A percentile compares a stretch with the other conserved stretches of the same genome.
phyloP scores from a whole-genome alignment of 2,797 vertebrate species.

The Hydrocynus forskahlii region DNA sequence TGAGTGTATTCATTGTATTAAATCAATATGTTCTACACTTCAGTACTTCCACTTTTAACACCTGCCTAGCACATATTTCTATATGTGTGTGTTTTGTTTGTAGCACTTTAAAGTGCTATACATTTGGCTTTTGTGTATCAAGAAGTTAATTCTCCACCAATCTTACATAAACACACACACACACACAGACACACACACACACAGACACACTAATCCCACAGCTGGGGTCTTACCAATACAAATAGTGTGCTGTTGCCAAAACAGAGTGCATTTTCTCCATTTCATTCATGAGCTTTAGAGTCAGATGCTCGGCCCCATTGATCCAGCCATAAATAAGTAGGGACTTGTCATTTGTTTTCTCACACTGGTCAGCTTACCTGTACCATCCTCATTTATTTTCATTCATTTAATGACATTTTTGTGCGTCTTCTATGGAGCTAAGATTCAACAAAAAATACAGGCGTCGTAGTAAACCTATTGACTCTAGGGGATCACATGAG shows the following conservation, averaged over 20 bases:
- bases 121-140: background rate
- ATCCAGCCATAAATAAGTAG: background rate
- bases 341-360: background rate
- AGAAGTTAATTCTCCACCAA: background rate
- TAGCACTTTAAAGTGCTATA: no score
- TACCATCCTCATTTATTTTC: background rate
- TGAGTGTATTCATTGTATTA: no score
- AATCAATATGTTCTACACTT: no score
- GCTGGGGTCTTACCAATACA: background rate
- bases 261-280: no score
- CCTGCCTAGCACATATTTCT: no score
- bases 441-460: background rate
- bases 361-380: background rate
- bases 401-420: background rate
- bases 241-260: no score
- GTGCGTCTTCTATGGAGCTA: no score
- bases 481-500: background rate
- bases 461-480: background rate
- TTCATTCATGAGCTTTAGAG: no score
- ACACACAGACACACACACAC: no score
- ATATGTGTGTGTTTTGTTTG: no score
- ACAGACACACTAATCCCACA: background rate
- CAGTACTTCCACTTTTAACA: no score
- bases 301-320: no score
- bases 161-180: background rate